Percentiles rank a stretch among this genome's conserved stretches.
These are phyloP conservation scores for Pammene aurita DNA, from an alignment of 2,888 invertebrate species.

Conservation along the genomic window DNA sequence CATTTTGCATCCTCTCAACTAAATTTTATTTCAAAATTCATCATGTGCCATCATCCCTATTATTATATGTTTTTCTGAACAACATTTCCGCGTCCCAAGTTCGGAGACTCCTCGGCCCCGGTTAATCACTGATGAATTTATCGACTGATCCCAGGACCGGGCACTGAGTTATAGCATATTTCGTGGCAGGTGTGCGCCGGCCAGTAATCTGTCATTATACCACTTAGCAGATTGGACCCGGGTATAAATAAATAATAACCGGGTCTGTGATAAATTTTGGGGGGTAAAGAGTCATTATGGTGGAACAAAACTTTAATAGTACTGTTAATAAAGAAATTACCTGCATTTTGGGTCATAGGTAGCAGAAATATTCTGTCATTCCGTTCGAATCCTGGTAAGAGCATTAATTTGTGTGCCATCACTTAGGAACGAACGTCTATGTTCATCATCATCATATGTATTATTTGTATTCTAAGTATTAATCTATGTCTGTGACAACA, in stretches of 20 bases:
- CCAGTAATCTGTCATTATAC: slow-evolving; percentile 76
- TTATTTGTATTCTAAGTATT: no score
- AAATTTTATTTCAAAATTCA: no score
- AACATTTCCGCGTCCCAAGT: no score
- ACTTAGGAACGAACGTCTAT: no score
- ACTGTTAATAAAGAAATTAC: background rate
- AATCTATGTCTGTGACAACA: no score
- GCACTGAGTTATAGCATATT: slow-evolving; percentile 73
- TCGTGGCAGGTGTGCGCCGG: slow-evolving; percentile 67
- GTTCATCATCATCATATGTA: no score
- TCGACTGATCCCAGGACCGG: slow-evolving; percentile 60
- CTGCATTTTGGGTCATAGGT: background rate
- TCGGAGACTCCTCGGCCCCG: slow-evolving; percentile 6
- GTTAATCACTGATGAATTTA: slow-evolving; percentile 80
- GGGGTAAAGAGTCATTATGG: background rate
- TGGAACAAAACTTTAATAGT: background rate
- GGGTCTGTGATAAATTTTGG: slow-evolving; percentile 14
- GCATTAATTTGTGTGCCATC: no score
- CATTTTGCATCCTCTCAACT: no score
- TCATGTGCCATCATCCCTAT: no score
- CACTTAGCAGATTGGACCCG: slow-evolving; percentile 67
- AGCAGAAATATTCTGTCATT: background rate
- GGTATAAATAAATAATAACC: slow-evolving; percentile 33
- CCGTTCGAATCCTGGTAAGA: no score
- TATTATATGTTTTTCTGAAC: no score